These are phyloP conservation scores for Trichopoda pennipes DNA, from an alignment of 2,888 invertebrate genomes.

Conservation along the genomic window DNA sequence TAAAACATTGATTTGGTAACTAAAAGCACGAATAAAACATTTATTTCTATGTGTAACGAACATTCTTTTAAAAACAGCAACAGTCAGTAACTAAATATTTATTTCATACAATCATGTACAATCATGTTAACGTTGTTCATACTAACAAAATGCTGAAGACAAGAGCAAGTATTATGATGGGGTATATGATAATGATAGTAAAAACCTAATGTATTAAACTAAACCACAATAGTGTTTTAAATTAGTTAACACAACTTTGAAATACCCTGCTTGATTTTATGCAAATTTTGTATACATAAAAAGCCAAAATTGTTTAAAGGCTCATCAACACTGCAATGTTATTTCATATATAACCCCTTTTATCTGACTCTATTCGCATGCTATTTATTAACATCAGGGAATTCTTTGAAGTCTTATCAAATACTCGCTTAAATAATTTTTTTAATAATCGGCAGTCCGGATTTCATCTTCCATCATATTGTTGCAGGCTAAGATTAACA, in stretches of 20 bases:
- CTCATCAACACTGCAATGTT: too few species aligned
- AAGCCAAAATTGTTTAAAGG: too few species aligned
- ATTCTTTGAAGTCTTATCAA: too few species aligned
- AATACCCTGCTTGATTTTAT: too few species aligned
- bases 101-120: constrained; percentile 13
- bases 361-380: too few species aligned
- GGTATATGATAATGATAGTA: constrained; percentile 49
- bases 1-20: constrained; percentile 57
- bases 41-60: constrained; percentile 49
- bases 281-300: too few species aligned
- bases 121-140: constrained; percentile 35
- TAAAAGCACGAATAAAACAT: constrained; percentile 69
- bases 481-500: too few species aligned
- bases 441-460: too few species aligned
- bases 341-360: too few species aligned
- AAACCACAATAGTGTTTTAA: background rate
- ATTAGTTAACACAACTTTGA: background rate
- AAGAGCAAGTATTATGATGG: constrained; percentile 29
- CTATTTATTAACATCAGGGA: too few species aligned
- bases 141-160: constrained; percentile 18
- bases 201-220: constrained; percentile 52
- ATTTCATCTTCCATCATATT: too few species aligned
- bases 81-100: constrained; percentile 31
- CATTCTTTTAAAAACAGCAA: constrained; percentile 10
- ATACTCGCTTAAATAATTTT: too few species aligned